Conservation (phyloP, 2,888 invertebrate genomes). For the Tenthredo livida region DNA sequence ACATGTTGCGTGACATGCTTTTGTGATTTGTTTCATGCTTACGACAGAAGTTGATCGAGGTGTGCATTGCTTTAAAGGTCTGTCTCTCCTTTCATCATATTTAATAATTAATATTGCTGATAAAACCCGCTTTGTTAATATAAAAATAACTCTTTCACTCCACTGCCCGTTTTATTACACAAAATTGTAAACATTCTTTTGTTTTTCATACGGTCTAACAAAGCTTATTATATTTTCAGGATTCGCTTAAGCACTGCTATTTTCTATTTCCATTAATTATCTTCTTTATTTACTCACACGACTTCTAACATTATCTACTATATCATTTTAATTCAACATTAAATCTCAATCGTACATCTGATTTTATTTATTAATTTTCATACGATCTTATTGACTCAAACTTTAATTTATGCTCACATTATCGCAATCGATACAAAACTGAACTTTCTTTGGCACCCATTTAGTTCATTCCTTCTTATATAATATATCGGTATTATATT, state of each 20-base stretch:
- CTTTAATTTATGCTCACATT: background rate
- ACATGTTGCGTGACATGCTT: conserved; percentile 77
- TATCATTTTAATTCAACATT: background rate
- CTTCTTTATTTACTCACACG: background rate
- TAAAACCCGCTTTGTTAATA: conserved; percentile 46
- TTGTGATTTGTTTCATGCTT: conserved; percentile 83
- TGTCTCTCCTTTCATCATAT: conserved; percentile 76
- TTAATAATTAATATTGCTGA: conserved; percentile 56
- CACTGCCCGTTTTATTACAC: background rate
- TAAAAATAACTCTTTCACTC: background rate
- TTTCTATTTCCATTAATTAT: background rate
- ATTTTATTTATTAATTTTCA: background rate
- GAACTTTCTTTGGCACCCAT: background rate
- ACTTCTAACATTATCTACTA: background rate
- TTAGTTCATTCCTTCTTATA: background rate
- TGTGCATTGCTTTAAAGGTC: conserved; percentile 96
- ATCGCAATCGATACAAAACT: background rate
- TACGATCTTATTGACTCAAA: background rate
- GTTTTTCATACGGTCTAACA: background rate
- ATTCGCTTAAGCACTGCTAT: conserved; percentile 40
- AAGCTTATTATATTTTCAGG: conserved; percentile 53
- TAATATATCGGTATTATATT: background rate
- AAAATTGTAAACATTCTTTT: background rate
- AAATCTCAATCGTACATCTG: background rate
- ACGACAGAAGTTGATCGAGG: conserved; percentile 94